Evolutionary conservation across 2,888 invertebrate species (phyloP), one percentile per base, ranked within the genome.

Genomic region (Drosophila diplacantha): DNA sequence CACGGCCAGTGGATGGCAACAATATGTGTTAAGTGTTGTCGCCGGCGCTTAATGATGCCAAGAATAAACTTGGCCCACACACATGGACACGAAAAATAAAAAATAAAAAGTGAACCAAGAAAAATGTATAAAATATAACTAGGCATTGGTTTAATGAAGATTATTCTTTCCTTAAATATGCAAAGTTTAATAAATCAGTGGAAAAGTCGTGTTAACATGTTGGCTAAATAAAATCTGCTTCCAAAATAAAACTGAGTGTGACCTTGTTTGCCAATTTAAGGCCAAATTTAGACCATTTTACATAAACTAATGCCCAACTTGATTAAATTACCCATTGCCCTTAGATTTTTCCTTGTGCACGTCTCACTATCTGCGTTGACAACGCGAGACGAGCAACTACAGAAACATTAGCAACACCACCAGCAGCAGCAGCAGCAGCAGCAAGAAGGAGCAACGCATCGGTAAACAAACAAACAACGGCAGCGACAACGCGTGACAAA

Each of bases 11-110:
- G 54, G 53, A 53, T 69, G 51, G 65, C 65, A 65, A 66, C 66
- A 66, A 70, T 61, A 65, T 77, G 68, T 77, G 81, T 81, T 79
- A 73, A 78, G 77, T 81, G 77, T 75, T 75, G 77, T 72, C 65
- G 74, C 69, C 71, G 59, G 62, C 64, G 82, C 75, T 81, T 81
- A 81, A 81, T 81, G 81, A 81, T 83, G 83, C 81, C 77, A 74
- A 83, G 83, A 83, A 81, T 81, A 81, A 76, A 79, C 81, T 71
- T 61, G 60, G 47, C 60, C 53, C 57, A 63, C 69, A 53, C 75
- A 69, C 43, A 54, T 47, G 47, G 49, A 55, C 49, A 47, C 46
- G 3, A 20, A 55, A 34, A 37, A 51, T 34, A 43, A n/a, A 38
- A 41, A 29, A 47, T 24, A 53, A 64, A 62, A 37, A 52, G 12